Evolutionary conservation across 2,113 vertebrate species (phyloP), one percentile per base, ranked within the genome.

Genomic region (Lucifuga dentata): DNA sequence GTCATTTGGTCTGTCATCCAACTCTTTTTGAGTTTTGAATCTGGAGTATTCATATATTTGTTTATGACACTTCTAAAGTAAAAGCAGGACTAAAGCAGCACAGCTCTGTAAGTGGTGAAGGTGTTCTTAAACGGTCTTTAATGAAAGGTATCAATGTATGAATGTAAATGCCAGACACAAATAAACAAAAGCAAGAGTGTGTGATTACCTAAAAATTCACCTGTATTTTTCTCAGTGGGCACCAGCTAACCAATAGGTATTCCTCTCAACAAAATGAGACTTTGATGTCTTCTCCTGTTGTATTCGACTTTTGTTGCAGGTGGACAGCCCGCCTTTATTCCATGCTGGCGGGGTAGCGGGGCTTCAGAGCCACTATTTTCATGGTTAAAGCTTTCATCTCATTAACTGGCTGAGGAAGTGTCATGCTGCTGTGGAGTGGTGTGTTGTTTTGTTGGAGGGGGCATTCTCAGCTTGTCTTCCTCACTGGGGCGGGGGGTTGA

Each of bases 341-440:
- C 9, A 7, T 40, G 57, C 76, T 61, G 19, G 66, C 62, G 24
- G 84, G 80, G 51, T 32, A 82, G 65, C 72, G 2, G 41, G 58
- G 58, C 75, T 84, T 83, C 64, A 78, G 61, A 81, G 76, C 58
- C 79, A 60, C 76, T 79, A 9, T 86, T 86, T 90, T 88, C 73
- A 68, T 41, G 82, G 11, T 64, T 73, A 16, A 58, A 67, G 73
- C 88, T 88, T 86, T 92, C 80, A 82, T 90, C 85, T 90, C 64
- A 80, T 91, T 88, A 86, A 82, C 68, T 65, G 78, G 40, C 24
- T 1, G 63, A 83, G 78, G 83, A 87, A 86, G 81, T 68, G 65
- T 73, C 89, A 63, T 68, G 87, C 87, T 88, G 87, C 20, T 86
- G 60, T 74, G 69, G 75, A 81, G 60, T 77, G 73, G 64, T 69